Evolutionary conservation across 2,113 vertebrate genomes (phyloP).

Genomic region (Columba janthina): DNA sequence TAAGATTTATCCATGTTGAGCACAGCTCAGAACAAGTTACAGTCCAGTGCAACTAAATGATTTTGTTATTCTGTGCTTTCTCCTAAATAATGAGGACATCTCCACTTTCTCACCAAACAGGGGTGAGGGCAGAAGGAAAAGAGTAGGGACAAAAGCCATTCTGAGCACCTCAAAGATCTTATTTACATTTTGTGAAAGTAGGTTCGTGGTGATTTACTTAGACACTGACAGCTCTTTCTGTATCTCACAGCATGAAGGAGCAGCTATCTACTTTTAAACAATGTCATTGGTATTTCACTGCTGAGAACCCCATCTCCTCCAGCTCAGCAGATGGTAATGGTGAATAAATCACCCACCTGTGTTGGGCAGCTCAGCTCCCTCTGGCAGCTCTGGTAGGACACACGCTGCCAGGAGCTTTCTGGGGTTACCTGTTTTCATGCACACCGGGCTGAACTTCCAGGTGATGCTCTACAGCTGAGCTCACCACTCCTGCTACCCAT

Average conservation of each 20-base stretch:
- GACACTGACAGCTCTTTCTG: background rate
- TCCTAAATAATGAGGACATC: background rate
- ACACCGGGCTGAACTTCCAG: background rate
- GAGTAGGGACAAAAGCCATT: accelerated
- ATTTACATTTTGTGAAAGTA: background rate
- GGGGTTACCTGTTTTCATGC: background rate
- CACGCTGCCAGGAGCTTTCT: background rate
- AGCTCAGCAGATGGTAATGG: accelerated
- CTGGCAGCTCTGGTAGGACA: background rate
- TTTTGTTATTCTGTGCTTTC: background rate
- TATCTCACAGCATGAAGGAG: background rate
- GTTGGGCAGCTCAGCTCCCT: background rate
- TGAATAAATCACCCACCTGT: background rate
- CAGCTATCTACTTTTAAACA: background rate
- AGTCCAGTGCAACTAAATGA: slow-evolving; percentile 4
- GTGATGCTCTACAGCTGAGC: background rate
- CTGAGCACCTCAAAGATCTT: background rate
- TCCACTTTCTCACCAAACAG: accelerated
- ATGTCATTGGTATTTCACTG: background rate
- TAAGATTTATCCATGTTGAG: background rate
- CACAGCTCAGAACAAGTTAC: background rate
- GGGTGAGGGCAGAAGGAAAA: background rate
- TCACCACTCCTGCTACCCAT: background rate
- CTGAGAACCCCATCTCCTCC: background rate
- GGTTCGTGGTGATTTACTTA: background rate